These are phyloP conservation scores for Scaptomyza polygonia DNA, from an alignment of 2,888 invertebrate species.

Conservation along the genomic window DNA sequence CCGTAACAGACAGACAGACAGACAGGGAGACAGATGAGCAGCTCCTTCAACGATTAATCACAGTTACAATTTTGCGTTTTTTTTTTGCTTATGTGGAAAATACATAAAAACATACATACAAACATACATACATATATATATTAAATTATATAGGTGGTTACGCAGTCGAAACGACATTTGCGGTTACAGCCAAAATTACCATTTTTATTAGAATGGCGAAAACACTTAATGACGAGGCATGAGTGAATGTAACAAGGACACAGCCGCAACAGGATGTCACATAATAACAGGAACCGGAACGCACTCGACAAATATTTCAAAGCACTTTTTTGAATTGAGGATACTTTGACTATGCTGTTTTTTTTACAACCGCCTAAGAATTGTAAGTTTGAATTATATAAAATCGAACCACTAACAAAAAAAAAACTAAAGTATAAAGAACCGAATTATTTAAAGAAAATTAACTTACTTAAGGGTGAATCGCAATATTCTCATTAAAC, in stretches of 20 bases:
- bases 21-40: neutral
- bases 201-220: conserved; percentile 49
- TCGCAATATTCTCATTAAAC: neutral
- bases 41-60: conserved; percentile 64
- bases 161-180: conserved; percentile 14
- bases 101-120: conserved; percentile 1
- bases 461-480: too few relatives aligned
- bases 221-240: conserved; percentile 31
- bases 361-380: too few relatives aligned
- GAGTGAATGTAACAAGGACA: conserved; percentile 6
- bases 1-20: conserved; percentile 30
- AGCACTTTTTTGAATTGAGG: conserved; percentile 9
- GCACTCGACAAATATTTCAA: conserved; percentile 46
- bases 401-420: too few relatives aligned
- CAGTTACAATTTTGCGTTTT: conserved; percentile 46
- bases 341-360: neutral
- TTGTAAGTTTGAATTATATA: too few relatives aligned
- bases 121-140: neutral
- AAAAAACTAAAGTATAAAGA: too few relatives aligned
- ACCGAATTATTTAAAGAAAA: too few relatives aligned
- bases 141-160: neutral
- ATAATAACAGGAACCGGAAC: conserved; percentile 41
- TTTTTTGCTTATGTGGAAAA: conserved; percentile 29
- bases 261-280: conserved; percentile 42
- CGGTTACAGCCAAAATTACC: conserved; percentile 16